phyloP scores from a whole-genome alignment of 2,888 invertebrate species.

The Furcula furcula region DNA sequence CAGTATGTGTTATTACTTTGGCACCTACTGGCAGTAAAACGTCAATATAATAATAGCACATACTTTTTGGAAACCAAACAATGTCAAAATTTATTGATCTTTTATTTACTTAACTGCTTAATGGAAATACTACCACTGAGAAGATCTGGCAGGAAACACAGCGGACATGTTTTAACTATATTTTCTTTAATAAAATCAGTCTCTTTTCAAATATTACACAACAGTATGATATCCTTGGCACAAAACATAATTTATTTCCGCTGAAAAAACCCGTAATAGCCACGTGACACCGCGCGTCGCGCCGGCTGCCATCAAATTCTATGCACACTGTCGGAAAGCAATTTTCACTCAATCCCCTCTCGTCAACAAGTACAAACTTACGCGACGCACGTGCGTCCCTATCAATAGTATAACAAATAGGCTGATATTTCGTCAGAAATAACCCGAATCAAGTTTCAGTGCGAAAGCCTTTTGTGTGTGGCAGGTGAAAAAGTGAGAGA shows the following conservation, averaged over 20 bases:
- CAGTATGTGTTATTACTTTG: too few species aligned
- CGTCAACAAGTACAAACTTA: slow-evolving; percentile 79
- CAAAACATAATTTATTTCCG: slow-evolving; percentile 26
- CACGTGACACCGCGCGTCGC: slow-evolving; percentile 35
- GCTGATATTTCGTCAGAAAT: slow-evolving; percentile 81
- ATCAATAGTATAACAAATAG: slow-evolving; percentile 82
- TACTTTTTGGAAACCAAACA: too few species aligned
- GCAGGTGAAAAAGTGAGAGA: slow-evolving; percentile 81
- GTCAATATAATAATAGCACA: too few species aligned
- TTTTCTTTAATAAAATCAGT: too few species aligned
- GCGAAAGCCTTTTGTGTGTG: slow-evolving; percentile 78
- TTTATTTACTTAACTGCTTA: too few species aligned
- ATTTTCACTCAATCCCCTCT: slow-evolving; percentile 77
- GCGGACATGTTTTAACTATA: too few species aligned
- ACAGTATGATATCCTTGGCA: slow-evolving; percentile 8
- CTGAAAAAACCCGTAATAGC: slow-evolving; percentile 25
- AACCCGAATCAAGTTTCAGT: slow-evolving; percentile 81
- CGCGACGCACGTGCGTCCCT: slow-evolving; percentile 74
- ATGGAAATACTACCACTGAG: too few species aligned
- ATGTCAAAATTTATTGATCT: too few species aligned
- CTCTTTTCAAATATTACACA: too few species aligned
- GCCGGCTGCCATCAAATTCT: slow-evolving; percentile 68
- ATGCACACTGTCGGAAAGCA: slow-evolving; percentile 75
- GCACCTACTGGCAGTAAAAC: too few species aligned
- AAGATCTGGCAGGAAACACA: too few species aligned